Percentiles rank a stretch among this genome's conserved stretches.
These are phyloP conservation scores for Perccottus glenii DNA, from an alignment of 2,113 vertebrate genomes.

Conservation along the genomic window DNA sequence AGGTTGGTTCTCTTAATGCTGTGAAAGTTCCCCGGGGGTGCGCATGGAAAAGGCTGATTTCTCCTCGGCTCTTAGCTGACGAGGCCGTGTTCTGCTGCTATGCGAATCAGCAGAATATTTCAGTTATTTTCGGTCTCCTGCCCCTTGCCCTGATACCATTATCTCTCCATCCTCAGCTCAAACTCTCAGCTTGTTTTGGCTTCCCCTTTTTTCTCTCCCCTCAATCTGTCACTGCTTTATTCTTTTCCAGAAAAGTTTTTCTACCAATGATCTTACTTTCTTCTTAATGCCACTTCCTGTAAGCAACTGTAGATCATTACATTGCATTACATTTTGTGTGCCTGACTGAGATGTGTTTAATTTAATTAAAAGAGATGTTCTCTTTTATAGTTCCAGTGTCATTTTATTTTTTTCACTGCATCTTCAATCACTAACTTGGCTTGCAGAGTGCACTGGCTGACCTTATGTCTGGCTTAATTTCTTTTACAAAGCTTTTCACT, in stretches of 20 bases:
- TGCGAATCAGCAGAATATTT: conserved; percentile 61
- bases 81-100: conserved; percentile 36
- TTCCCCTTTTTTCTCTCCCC: conserved; percentile 2
- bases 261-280: neutral
- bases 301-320: neutral
- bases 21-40: conserved; percentile 29
- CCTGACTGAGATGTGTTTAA: conserved; percentile 40
- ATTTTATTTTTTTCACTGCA: no score
- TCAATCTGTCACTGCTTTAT: neutral
- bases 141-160: neutral
- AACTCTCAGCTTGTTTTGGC: conserved; percentile 5
- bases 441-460: no score
- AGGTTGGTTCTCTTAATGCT: conserved; percentile 25
- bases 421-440: no score
- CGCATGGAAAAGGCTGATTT: conserved; percentile 43
- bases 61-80: conserved; percentile 44
- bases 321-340: neutral
- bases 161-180: neutral
- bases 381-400: conserved; percentile 20
- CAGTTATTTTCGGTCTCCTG: conserved; percentile 27
- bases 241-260: neutral
- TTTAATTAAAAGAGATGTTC: conserved; percentile 52
- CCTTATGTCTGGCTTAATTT: no score
- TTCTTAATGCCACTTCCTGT: conserved; percentile 7
- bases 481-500: no score